Evolutionary conservation across 2,113 vertebrate species (phyloP).

Genomic region (Sinocyclocheilus rhinocerous): DNA sequence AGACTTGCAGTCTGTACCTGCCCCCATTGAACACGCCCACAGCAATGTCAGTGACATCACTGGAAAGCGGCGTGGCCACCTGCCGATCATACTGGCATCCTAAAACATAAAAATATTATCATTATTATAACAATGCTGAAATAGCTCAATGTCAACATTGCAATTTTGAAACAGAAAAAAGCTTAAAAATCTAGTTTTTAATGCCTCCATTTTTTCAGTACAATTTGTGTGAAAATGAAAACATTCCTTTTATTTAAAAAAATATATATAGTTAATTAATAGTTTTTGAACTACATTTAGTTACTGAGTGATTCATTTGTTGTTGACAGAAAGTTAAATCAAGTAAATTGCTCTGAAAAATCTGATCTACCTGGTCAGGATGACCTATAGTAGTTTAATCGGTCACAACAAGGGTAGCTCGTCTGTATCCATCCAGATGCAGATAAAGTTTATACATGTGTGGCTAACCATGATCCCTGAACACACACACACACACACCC

Average conservation of each 20-base stretch:
- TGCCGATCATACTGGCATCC: background rate
- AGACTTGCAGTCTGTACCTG: conserved; percentile 47
- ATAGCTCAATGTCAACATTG: background rate
- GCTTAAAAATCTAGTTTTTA: too few relatives aligned
- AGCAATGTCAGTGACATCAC: background rate
- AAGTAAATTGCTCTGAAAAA: too few relatives aligned
- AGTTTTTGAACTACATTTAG: background rate
- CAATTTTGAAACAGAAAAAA: background rate
- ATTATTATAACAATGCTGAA: background rate
- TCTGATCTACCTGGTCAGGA: too few relatives aligned
- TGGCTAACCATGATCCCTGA: too few relatives aligned
- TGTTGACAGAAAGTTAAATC: too few relatives aligned
- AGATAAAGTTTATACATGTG: too few relatives aligned
- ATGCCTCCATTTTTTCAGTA: too few relatives aligned
- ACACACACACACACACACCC: too few relatives aligned
- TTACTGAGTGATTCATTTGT: too few relatives aligned
- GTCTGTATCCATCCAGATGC: too few relatives aligned
- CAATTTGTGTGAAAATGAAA: background rate
- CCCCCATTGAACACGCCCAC: background rate
- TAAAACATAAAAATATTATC: background rate
- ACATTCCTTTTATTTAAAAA: background rate
- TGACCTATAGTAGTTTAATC: too few relatives aligned
- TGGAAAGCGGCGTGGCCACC: background rate
- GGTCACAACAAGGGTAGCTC: too few relatives aligned
- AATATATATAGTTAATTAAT: background rate